phyloP scores from a whole-genome alignment of 1,140 invertebrate genomes.

The Hylyphantes graminicola region DNA sequence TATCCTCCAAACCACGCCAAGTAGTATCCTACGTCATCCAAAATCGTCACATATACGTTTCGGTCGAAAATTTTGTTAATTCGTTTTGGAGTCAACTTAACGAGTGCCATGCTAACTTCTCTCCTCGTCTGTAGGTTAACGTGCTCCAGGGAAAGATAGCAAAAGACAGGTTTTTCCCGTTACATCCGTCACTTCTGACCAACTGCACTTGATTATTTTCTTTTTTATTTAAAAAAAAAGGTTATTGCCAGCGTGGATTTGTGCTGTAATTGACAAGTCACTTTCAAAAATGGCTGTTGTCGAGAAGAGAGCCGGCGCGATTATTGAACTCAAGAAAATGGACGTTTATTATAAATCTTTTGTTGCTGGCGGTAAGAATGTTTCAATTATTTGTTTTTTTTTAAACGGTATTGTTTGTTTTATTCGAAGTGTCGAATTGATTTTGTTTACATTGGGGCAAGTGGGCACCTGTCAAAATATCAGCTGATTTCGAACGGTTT shows the following conservation, averaged over 20 bases:
- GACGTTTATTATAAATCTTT: slow-evolving; percentile 49
- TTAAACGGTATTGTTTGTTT: too few relatives aligned
- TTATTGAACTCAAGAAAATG: slow-evolving; percentile 8
- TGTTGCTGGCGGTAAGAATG: slow-evolving; percentile 35
- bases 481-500: too few relatives aligned
- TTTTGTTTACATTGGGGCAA: too few relatives aligned
- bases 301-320: slow-evolving; percentile 4
- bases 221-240: neutral
- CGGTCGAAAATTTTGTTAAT: too few relatives aligned
- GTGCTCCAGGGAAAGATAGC: slow-evolving; percentile 3
- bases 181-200: neutral
- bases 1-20: too few relatives aligned
- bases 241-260: slow-evolving; percentile 13
- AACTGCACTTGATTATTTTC: neutral
- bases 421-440: too few relatives aligned
- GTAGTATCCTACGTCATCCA: too few relatives aligned
- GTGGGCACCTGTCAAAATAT: too few relatives aligned
- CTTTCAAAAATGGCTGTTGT: slow-evolving; percentile 18
- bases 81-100: too few relatives aligned
- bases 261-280: neutral
- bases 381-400: neutral
- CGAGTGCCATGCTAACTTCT: too few relatives aligned
- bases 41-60: too few relatives aligned
- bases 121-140: neutral
- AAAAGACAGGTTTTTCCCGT: slow-evolving; percentile 49